A percentile compares a stretch with the other conserved stretches of the same genome.
Evolutionary conservation across 2,888 invertebrate genomes (phyloP).

Genomic region (Agrotis segetum): DNA sequence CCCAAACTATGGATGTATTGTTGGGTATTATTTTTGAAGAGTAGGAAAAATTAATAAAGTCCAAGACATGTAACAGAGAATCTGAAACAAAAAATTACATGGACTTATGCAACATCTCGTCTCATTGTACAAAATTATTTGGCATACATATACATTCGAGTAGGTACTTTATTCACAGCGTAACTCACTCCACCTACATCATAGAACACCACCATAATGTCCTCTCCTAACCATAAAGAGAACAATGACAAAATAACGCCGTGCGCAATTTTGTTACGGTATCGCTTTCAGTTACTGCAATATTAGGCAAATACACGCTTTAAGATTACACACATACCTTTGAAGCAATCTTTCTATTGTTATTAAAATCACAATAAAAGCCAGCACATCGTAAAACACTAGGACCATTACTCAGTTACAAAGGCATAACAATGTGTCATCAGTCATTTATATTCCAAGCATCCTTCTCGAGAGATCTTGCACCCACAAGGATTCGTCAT

Average conservation of each 20-base stretch:
- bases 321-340: constrained; percentile 51
- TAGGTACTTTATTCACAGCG: not conserved
- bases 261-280: constrained; percentile 57
- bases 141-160: not conserved
- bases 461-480: constrained; percentile 63
- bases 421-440: constrained; percentile 55
- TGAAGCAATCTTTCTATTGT: constrained; percentile 61
- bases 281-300: constrained; percentile 56
- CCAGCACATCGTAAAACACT: constrained; percentile 42
- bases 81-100: not conserved
- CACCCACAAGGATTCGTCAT: constrained; percentile 67
- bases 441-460: constrained; percentile 68
- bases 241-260: constrained; percentile 60
- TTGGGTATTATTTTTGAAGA: too few relatives aligned
- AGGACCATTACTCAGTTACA: constrained; percentile 24
- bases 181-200: constrained; percentile 41
- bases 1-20: too few relatives aligned
- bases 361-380: constrained; percentile 57
- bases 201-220: constrained; percentile 39
- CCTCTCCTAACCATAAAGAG: constrained; percentile 40
- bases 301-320: constrained; percentile 59
- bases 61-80: not conserved
- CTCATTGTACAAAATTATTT: not conserved
- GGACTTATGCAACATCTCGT: constrained; percentile 1
- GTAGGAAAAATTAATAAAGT: not conserved